A percentile compares a stretch with the other conserved stretches of the same genome.
These are phyloP conservation scores for Protonemura montana DNA, from an alignment of 2,888 invertebrate species.

Conservation along the genomic window DNA sequence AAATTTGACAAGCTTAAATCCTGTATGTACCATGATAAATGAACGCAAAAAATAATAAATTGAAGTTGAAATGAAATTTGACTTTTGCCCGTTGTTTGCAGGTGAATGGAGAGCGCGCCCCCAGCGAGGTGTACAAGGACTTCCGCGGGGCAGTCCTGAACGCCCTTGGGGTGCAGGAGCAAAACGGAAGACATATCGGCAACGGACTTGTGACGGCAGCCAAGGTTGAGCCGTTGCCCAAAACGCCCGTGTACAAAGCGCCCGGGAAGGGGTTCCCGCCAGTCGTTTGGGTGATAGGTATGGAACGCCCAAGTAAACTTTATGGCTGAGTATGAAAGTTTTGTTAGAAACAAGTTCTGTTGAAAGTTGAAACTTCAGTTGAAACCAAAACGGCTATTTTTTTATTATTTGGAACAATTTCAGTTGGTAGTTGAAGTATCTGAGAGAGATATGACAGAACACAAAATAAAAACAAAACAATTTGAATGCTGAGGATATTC, in stretches of 20 bases:
- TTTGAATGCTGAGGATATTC: no score
- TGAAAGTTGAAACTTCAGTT: neutral
- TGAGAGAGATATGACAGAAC: no score
- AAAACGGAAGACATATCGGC: constrained; percentile 67
- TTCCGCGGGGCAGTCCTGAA: constrained; percentile 80
- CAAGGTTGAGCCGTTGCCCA: constrained; percentile 51
- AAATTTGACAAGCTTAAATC: no score
- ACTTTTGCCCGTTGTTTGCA: constrained; percentile 54
- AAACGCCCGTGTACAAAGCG: constrained; percentile 50
- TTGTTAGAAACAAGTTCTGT: constrained; percentile 22
- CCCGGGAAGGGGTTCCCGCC: constrained; percentile 58
- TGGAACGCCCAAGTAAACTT: no score
- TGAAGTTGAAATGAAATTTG: no score
- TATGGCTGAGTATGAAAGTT: no score
- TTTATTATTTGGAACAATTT: no score
- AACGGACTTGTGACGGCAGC: constrained; percentile 64
- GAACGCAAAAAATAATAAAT: no score
- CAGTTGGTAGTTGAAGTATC: no score
- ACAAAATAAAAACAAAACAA: no score
- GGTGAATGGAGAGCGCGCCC: constrained; percentile 89
- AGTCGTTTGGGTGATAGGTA: constrained; percentile 63
- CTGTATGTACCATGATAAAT: no score
- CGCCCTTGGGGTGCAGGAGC: constrained; percentile 75
- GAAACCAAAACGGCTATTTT: no score
- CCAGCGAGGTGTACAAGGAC: constrained; percentile 85